phyloP scores from a whole-genome alignment of 2,113 vertebrate genomes.

The Atherinomorus stipes region DNA sequence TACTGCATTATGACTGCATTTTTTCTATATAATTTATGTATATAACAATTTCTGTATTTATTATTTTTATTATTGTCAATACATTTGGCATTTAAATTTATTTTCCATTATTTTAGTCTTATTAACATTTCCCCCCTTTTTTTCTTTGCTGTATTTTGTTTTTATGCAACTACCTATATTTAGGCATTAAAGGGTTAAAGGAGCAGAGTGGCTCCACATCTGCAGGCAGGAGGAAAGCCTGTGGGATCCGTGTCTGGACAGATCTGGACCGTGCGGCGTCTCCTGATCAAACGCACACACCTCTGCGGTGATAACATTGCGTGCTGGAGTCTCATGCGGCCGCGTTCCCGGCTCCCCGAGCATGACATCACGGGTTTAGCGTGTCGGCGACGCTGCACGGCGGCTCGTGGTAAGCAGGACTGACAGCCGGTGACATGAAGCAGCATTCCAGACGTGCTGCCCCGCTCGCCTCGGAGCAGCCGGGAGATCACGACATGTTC shows the following conservation, averaged over 20 bases:
- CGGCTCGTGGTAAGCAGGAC: constrained; percentile 27
- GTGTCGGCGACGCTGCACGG: constrained; percentile 15
- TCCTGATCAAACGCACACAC: constrained; percentile 6
- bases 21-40: no score
- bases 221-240: no score
- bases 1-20: no score
- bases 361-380: constrained; percentile 63
- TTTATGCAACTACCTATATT: no score
- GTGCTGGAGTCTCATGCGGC: constrained; percentile 25
- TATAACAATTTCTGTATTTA: no score
- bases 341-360: constrained; percentile 17
- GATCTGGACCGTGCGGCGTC: constrained; percentile 20
- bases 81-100: no score
- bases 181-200: no score
- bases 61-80: no score
- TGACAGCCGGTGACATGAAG: constrained; percentile 57
- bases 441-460: constrained; percentile 58
- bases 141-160: no score
- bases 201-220: no score
- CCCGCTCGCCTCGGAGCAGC: constrained; percentile 17
- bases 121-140: no score
- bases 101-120: no score
- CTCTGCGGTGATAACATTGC: constrained; percentile 48
- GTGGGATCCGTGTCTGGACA: not conserved
- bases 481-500: constrained; percentile 56